Conservation (phyloP, 2,113 vertebrate genomes). For the Ovis aries region ARS-UI_Ramb_v3.0 NC_056067.1:33545001-33545500, state of each 20-base stretch:
- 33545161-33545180: neutral
- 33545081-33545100: neutral
- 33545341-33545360: neutral
- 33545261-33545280: neutral
- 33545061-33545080: neutral
- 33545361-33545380: neutral
- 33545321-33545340: neutral
- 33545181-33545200: neutral
- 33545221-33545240: neutral
- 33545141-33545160: neutral
- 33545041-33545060: neutral
- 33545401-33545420: neutral
- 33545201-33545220: neutral
- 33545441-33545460: neutral
- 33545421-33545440: neutral
- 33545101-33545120: accelerated
- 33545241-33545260: neutral
- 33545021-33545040: neutral
- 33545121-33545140: neutral
- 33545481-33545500: neutral
- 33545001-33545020: neutral
- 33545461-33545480: neutral
- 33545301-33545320: neutral
- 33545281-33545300: neutral
- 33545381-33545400: neutral